These are phyloP conservation scores for Drosophila pseudotakahashii DNA, from an alignment of 2,888 invertebrate species.

Conservation along the genomic window DNA sequence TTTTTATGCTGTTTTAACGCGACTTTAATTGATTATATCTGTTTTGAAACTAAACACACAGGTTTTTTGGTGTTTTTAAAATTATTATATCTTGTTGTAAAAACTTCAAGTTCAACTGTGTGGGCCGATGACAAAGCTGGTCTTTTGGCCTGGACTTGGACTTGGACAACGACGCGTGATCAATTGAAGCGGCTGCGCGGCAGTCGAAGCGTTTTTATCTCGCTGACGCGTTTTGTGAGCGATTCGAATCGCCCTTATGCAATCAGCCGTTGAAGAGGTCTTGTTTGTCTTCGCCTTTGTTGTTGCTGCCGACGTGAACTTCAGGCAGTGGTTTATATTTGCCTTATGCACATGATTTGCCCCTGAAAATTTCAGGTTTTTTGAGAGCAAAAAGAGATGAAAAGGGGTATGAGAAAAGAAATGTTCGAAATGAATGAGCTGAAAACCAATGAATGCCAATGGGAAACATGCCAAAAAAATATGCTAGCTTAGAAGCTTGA, in stretches of 20 bases:
- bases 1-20: conserved; percentile 16
- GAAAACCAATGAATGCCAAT: conserved; percentile 9
- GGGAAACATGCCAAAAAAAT: conserved; percentile 3
- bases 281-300: conserved; percentile 50
- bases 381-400: conserved; percentile 49
- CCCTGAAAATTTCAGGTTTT: conserved; percentile 82
- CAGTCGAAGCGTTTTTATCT: conserved; percentile 64
- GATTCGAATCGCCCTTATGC: conserved; percentile 71
- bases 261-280: conserved; percentile 56
- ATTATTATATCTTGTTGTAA: conserved; percentile 39
- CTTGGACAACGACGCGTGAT: conserved; percentile 59
- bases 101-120: conserved; percentile 58
- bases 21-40: conserved; percentile 42
- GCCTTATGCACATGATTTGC: conserved; percentile 66
- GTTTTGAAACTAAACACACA: conserved; percentile 29
- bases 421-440: conserved; percentile 34
- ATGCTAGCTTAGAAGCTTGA: not conserved
- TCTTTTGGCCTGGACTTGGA: conserved; percentile 28
- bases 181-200: conserved; percentile 69
- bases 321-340: conserved; percentile 47
- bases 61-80: conserved; percentile 21
- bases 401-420: conserved; percentile 44
- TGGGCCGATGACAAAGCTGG: conserved; percentile 44
- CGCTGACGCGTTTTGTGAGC: conserved; percentile 41
- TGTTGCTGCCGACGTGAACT: conserved; percentile 42